phyloP scores from a whole-genome alignment of 1,140 invertebrate species.

The Drosophila sturtevanti region DNA sequence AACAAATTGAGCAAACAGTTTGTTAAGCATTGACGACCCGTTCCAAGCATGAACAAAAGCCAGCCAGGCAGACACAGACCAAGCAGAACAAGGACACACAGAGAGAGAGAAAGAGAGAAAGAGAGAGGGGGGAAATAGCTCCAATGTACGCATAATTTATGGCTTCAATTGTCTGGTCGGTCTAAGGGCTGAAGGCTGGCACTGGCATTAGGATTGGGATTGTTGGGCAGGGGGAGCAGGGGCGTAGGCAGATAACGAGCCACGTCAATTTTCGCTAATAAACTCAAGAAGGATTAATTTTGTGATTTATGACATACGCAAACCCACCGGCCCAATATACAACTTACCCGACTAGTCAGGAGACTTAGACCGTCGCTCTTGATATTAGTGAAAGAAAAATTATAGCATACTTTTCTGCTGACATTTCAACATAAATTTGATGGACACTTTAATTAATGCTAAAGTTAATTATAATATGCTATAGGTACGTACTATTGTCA shows the following conservation, averaged over 20 bases:
- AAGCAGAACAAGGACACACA: constrained; percentile 1
- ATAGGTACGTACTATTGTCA: background rate
- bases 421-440: constrained; percentile 39
- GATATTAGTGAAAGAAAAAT: constrained; percentile 34
- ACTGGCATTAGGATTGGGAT: constrained; percentile 8
- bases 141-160: constrained; percentile 74
- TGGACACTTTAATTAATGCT: constrained; percentile 54
- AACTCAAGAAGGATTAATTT: constrained; percentile 80
- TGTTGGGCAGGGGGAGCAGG: background rate
- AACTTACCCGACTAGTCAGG: background rate
- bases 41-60: constrained; percentile 21
- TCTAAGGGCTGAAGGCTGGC: constrained; percentile 4
- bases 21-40: constrained; percentile 11
- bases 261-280: constrained; percentile 79
- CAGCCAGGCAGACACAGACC: constrained; percentile 30
- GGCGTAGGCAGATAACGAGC: constrained; percentile 66
- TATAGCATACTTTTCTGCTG: constrained; percentile 59
- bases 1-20: constrained; percentile 39
- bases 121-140: constrained; percentile 1
- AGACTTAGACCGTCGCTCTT: background rate
- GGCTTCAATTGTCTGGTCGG: constrained; percentile 49
- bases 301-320: constrained; percentile 63
- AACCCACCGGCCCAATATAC: constrained; percentile 2
- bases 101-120: background rate
- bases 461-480: background rate